Conservation (phyloP, 2,113 vertebrate species). For the Stigmatopora nigra region DNA sequence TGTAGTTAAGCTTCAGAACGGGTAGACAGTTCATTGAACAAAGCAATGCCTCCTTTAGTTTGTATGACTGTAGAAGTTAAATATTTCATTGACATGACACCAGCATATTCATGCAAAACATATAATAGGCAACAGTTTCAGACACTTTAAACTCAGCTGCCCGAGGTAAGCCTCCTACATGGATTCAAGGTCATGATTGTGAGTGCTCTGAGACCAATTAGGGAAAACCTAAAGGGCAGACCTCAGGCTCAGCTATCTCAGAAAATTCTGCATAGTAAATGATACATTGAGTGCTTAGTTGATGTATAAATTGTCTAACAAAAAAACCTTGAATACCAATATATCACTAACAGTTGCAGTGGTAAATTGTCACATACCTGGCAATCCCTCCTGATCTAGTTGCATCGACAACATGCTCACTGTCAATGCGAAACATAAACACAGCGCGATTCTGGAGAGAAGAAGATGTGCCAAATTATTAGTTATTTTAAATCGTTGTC, state of each 20-base stretch:
- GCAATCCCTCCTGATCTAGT: conserved; percentile 85
- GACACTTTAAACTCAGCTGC: background rate
- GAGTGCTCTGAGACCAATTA: background rate
- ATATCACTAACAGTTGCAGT: background rate
- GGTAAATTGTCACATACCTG: conserved; percentile 66
- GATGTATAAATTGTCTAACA: background rate
- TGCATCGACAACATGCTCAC: conserved; percentile 90
- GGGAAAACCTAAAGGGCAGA: background rate
- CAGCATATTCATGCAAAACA: background rate
- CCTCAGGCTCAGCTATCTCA: background rate
- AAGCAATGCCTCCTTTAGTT: background rate
- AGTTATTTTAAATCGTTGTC: background rate
- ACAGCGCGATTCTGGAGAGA: conserved; percentile 80
- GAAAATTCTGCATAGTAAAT: background rate
- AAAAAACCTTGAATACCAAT: background rate
- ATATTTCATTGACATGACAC: background rate
- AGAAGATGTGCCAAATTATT: background rate
- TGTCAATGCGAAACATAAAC: conserved; percentile 97
- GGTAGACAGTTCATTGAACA: no score
- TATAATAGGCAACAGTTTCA: background rate
- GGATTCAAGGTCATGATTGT: background rate
- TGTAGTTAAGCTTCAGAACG: no score
- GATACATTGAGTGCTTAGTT: background rate
- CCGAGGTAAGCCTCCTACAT: background rate
- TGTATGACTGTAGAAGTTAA: background rate